A percentile compares a stretch with the other conserved stretches of the same genome.
phyloP scores from a whole-genome alignment of 2,888 invertebrate genomes.

The Polydrusus pterygomalis region DNA sequence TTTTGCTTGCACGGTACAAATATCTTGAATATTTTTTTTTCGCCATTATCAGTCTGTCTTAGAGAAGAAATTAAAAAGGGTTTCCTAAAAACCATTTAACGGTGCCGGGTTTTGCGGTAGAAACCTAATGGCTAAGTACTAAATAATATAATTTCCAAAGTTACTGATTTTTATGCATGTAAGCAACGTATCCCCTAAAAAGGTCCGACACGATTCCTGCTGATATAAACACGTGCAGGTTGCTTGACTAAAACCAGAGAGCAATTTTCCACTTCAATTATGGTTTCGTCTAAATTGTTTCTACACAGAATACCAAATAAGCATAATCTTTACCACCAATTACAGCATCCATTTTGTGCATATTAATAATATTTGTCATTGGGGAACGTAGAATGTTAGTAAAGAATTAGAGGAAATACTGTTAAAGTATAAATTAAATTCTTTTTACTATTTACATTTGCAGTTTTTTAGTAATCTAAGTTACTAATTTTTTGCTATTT shows the following conservation, averaged over 20 bases:
- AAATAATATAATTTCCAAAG: neutral
- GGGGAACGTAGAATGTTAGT: neutral
- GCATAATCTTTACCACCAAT: slow-evolving; percentile 45
- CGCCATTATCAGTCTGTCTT: no score
- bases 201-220: slow-evolving; percentile 40
- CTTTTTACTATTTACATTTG: no score
- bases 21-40: no score
- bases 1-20: no score
- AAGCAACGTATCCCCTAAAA: slow-evolving; percentile 3
- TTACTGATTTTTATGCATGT: slow-evolving; percentile 20
- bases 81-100: no score
- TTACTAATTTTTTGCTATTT: no score
- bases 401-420: no score
- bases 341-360: slow-evolving; percentile 18
- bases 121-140: no score
- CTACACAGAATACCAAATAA: slow-evolving; percentile 48
- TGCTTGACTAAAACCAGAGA: slow-evolving; percentile 42
- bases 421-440: no score
- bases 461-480: no score
- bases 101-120: no score
- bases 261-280: slow-evolving; percentile 52
- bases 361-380: slow-evolving; percentile 4
- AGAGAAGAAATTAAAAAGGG: no score
- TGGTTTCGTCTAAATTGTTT: slow-evolving; percentile 41
- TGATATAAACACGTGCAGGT: slow-evolving; percentile 50